Percentiles rank a stretch among this genome's conserved stretches.
Evolutionary conservation across 2,888 invertebrate species (phyloP).

Genomic region (Hedychridium roseum): DNA sequence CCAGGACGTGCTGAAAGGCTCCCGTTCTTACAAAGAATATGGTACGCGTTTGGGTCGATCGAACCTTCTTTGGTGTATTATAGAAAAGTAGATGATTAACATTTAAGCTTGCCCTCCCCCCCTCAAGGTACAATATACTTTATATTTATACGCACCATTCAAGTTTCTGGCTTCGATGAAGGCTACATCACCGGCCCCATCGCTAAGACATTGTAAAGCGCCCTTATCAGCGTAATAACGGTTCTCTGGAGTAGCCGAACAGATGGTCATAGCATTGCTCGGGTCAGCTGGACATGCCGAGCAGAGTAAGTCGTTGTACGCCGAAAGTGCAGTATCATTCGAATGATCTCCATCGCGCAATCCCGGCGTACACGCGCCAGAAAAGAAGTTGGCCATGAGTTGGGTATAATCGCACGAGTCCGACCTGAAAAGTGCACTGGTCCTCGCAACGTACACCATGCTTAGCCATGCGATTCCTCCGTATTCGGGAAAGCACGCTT

Average conservation of each 20-base stretch:
- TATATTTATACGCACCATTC: conserved; percentile 49
- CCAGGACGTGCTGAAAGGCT: conserved; percentile 66
- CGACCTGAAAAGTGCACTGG: conserved; percentile 62
- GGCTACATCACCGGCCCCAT: conserved; percentile 68
- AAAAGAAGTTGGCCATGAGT: conserved; percentile 68
- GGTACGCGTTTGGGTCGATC: conserved; percentile 55
- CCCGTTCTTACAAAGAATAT: conserved; percentile 72
- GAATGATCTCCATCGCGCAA: conserved; percentile 65
- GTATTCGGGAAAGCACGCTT: conserved; percentile 74
- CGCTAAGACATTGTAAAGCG: conserved; percentile 68
- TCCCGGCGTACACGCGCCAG: conserved; percentile 71
- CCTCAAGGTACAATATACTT: too few relatives aligned
- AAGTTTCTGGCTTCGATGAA: conserved; percentile 68
- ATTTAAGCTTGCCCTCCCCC: too few relatives aligned
- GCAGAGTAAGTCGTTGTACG: conserved; percentile 33
- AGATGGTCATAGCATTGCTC: conserved; percentile 54
- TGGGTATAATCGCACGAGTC: conserved; percentile 69
- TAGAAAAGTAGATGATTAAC: too few relatives aligned
- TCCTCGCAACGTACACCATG: conserved; percentile 68
- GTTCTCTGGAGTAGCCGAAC: conserved; percentile 67
- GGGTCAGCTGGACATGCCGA: conserved; percentile 37
- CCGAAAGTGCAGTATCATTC: conserved; percentile 6
- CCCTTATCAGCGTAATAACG: conserved; percentile 70
- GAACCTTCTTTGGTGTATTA: too few relatives aligned
- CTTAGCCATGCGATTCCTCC: conserved; percentile 74